These are phyloP conservation scores for Ooceraea biroi DNA, from an alignment of 1,140 invertebrate species.

Conservation along the genomic window DNA sequence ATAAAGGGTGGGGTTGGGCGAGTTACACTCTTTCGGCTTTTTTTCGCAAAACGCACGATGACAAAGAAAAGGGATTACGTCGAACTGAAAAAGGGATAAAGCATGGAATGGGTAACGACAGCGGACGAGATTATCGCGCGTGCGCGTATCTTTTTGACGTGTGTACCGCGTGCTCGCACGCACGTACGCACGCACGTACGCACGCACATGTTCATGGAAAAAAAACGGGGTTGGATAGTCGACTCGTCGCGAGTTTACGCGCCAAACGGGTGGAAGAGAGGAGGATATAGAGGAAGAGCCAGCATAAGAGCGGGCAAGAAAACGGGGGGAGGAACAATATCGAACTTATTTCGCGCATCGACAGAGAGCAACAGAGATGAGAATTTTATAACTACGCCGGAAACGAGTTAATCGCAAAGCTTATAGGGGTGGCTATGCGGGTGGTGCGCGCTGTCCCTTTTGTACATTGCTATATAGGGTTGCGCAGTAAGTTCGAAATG, in stretches of 20 bases:
- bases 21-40: conserved; percentile 59
- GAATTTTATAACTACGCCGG: conserved; percentile 50
- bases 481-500: conserved; percentile 52
- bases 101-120: conserved; percentile 47
- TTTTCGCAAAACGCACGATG: conserved; percentile 55
- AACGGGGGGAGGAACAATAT: conserved; percentile 10
- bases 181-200: not conserved
- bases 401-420: conserved; percentile 50
- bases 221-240: not conserved
- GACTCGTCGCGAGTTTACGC: not conserved
- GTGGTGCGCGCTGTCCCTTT: conserved; percentile 15
- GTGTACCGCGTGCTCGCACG: too few relatives aligned
- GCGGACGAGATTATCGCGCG: not conserved
- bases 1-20: conserved; percentile 65
- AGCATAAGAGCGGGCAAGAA: not conserved
- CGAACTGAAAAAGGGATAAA: conserved; percentile 44
- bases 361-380: conserved; percentile 13
- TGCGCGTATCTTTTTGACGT: not conserved
- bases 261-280: not conserved
- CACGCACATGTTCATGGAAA: not conserved
- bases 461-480: conserved; percentile 37
- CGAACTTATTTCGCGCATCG: not conserved
- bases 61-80: conserved; percentile 70
- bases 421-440: conserved; percentile 37
- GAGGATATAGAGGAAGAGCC: not conserved